Evolutionary conservation across 2,113 vertebrate species (phyloP).

Genomic region (Stercorarius parasiticus): DNA sequence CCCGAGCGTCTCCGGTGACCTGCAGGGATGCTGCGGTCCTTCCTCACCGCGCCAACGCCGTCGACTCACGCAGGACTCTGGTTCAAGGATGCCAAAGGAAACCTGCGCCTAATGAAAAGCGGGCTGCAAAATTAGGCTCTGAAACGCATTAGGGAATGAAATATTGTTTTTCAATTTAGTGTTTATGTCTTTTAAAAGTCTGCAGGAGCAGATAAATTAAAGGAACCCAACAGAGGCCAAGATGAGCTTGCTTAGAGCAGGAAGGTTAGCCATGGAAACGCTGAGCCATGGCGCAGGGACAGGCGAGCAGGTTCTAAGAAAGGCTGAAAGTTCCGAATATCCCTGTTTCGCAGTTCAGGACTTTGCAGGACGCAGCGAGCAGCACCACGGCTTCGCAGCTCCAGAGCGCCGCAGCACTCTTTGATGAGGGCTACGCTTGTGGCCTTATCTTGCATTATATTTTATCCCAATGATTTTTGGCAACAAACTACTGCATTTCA

Average conservation of each 20-base stretch:
- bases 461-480: conserved; percentile 71
- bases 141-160: neutral
- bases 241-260: accelerated
- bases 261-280: accelerated
- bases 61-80: neutral
- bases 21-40: neutral
- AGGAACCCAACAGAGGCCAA: accelerated
- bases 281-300: accelerated
- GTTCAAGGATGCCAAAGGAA: neutral
- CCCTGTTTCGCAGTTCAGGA: neutral
- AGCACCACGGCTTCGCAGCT: neutral
- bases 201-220: neutral
- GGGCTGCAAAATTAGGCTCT: neutral
- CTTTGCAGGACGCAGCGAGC: neutral
- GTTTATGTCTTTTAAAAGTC: neutral
- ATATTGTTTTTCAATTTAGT: neutral
- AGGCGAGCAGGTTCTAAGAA: neutral
- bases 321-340: accelerated
- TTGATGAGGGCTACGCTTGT: neutral
- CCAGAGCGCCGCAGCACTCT: neutral
- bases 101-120: neutral
- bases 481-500: conserved; percentile 71
- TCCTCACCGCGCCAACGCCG: neutral
- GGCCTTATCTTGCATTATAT: conserved; percentile 28
- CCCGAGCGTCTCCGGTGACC: neutral